These are phyloP conservation scores for Progne subis DNA, from an alignment of 2,113 vertebrate genomes.

Conservation along the genomic window DNA sequence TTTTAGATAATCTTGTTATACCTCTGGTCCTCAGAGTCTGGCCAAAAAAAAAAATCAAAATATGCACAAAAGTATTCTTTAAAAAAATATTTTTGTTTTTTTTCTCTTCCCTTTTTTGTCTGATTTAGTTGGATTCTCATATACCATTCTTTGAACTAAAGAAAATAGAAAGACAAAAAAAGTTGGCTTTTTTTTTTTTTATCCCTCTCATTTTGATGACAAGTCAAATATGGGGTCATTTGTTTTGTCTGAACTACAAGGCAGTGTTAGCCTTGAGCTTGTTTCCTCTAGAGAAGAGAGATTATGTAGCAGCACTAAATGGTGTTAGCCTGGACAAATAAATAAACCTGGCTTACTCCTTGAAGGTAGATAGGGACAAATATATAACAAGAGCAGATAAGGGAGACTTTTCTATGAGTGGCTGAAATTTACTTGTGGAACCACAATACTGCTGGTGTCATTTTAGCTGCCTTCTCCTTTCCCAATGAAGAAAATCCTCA, in stretches of 20 bases:
- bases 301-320: not conserved
- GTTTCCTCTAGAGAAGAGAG: not conserved
- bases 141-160: not conserved
- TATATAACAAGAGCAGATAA: not conserved
- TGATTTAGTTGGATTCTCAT: not conserved
- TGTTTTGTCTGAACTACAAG: not conserved
- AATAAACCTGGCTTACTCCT: not conserved
- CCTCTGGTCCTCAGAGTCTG: not conserved
- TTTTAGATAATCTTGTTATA: not conserved
- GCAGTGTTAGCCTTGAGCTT: not conserved
- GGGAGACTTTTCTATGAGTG: not conserved
- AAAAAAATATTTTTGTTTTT: not conserved
- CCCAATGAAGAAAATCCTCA: not conserved
- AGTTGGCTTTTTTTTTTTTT: not conserved
- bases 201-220: not conserved
- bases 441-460: not conserved
- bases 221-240: not conserved
- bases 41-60: not conserved
- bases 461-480: not conserved
- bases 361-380: not conserved
- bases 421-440: not conserved
- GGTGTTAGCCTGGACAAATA: conserved; percentile 3
- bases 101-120: not conserved
- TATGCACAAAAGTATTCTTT: not conserved
- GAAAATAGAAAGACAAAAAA: not conserved